Conservation (phyloP, 1,140 invertebrate genomes). For the Pissodes strobi region DNA sequence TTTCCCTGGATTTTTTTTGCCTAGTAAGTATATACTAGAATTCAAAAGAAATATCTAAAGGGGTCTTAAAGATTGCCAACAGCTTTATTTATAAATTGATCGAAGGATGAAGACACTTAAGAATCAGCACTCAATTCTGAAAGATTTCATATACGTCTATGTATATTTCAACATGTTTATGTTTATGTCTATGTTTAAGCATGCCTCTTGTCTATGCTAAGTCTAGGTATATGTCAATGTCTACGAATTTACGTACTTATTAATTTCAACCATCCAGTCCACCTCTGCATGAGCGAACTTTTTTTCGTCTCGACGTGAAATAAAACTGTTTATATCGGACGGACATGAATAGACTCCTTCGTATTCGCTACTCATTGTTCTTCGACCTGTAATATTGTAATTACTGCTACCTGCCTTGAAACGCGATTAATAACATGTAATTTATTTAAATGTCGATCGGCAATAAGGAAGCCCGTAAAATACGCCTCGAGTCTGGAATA, state of each 20-base stretch:
- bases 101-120: too few relatives aligned
- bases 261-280: neutral
- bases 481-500: neutral
- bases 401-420: conserved; percentile 27
- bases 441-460: conserved; percentile 27
- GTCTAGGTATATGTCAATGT: too few relatives aligned
- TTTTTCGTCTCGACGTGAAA: conserved; percentile 17
- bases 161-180: neutral
- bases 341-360: conserved; percentile 24
- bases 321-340: conserved; percentile 27
- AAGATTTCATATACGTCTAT: neutral
- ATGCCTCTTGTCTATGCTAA: too few relatives aligned
- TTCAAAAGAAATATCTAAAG: too few relatives aligned
- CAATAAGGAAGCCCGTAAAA: conserved; percentile 24
- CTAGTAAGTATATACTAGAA: too few relatives aligned
- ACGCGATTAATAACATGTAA: conserved; percentile 29
- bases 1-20: too few relatives aligned
- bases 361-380: conserved; percentile 23
- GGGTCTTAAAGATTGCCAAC: too few relatives aligned
- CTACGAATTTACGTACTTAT: too few relatives aligned
- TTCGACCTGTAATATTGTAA: conserved; percentile 21
- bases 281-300: neutral
- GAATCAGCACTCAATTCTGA: too few relatives aligned
- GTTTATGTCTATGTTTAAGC: neutral
- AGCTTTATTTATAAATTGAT: too few relatives aligned